These are phyloP conservation scores for Empidonax alnorum DNA, from an alignment of 2,113 vertebrate genomes.

Conservation along the genomic window DNA sequence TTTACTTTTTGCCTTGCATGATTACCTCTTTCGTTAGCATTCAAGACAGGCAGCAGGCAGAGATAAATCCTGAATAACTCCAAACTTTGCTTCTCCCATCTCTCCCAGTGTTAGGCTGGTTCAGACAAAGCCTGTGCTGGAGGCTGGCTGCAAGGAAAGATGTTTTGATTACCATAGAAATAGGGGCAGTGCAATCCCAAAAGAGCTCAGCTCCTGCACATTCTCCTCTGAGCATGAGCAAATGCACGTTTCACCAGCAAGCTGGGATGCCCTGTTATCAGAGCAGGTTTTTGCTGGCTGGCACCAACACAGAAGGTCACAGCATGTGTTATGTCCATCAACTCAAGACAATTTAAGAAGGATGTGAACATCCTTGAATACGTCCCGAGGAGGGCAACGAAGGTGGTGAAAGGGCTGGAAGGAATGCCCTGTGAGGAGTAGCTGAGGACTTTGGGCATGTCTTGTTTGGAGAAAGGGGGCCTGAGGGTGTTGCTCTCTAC, in stretches of 20 bases:
- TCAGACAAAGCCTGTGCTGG: neutral
- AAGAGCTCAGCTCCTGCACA: accelerated
- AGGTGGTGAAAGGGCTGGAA: neutral
- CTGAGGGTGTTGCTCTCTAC: neutral
- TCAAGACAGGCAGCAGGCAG: neutral
- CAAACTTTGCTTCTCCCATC: constrained; percentile 18
- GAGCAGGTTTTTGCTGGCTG: neutral
- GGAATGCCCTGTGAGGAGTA: neutral
- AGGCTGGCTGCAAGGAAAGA: neutral
- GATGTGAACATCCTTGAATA: neutral
- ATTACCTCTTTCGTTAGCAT: neutral
- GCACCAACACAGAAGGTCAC: neutral
- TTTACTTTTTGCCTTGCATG: constrained; percentile 10
- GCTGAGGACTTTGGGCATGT: neutral
- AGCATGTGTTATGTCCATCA: neutral
- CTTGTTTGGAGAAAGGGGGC: neutral
- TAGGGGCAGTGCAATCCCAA: neutral
- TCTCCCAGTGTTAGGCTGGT: neutral
- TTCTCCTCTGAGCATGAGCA: neutral
- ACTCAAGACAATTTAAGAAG: neutral
- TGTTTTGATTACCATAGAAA: neutral
- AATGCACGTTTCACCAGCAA: neutral
- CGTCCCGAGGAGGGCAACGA: neutral
- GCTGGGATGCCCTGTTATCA: neutral
- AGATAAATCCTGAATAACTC: neutral